Percentiles rank a stretch among this genome's conserved stretches.
These are phyloP conservation scores for Varanus salvator DNA, from an alignment of 2,113 vertebrate species.

Conservation along the genomic window DNA sequence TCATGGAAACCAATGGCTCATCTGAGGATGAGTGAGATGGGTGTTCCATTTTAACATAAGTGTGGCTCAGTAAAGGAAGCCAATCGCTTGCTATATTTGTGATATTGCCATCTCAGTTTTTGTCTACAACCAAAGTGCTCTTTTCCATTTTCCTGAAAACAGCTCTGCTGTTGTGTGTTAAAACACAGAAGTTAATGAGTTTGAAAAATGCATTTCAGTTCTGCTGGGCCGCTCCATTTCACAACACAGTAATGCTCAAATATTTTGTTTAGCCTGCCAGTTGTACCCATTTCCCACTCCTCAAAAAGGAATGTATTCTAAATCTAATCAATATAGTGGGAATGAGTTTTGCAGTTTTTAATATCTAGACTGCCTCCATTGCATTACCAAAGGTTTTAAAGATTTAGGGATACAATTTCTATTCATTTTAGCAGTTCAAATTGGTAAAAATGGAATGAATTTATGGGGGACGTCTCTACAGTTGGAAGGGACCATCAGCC, in stretches of 20 bases:
- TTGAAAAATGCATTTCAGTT: background rate
- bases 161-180: accelerated
- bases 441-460: background rate
- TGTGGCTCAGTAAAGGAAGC: background rate
- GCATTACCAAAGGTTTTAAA: background rate
- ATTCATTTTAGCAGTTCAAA: background rate
- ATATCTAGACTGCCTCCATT: background rate
- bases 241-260: background rate
- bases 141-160: accelerated
- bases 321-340: constrained; percentile 10
- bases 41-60: background rate
- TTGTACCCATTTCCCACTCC: constrained; percentile 17
- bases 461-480: background rate
- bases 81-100: background rate
- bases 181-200: background rate
- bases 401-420: background rate
- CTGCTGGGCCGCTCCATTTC: background rate
- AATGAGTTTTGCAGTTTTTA: constrained; percentile 13
- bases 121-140: background rate
- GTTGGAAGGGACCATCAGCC: background rate
- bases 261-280: constrained; percentile 27
- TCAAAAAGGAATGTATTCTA: constrained; percentile 29
- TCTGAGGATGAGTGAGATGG: background rate
- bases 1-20: background rate
- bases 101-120: background rate